These are phyloP conservation scores for Conus ventricosus DNA, from an alignment of 1,140 invertebrate species.

Conservation along the genomic window DNA sequence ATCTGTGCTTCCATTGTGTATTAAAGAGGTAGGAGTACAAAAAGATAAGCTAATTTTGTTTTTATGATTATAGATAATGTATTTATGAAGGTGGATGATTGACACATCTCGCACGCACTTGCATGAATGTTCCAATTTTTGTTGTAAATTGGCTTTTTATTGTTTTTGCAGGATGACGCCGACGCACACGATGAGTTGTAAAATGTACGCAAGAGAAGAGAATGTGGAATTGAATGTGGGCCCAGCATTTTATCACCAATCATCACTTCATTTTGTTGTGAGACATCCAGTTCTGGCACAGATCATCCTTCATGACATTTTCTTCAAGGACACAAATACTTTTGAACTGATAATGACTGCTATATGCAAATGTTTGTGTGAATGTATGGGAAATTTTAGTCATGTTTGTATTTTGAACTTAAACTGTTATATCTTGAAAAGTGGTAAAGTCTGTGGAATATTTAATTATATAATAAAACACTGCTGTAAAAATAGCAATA, in stretches of 20 bases:
- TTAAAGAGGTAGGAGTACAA: too few species aligned
- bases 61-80: too few species aligned
- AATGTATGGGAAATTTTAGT: background rate
- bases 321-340: background rate
- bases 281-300: background rate
- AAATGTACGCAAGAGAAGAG: background rate
- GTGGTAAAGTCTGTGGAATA: background rate
- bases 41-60: too few species aligned
- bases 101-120: too few species aligned
- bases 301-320: background rate
- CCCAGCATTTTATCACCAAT: background rate
- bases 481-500: background rate
- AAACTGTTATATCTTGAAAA: background rate
- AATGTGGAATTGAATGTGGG: background rate
- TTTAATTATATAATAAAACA: background rate
- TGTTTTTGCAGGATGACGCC: conserved; percentile 11
- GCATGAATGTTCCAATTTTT: background rate
- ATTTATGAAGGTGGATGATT: too few species aligned
- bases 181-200: conserved; percentile 16
- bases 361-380: background rate
- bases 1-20: too few species aligned
- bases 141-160: background rate
- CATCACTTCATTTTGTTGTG: background rate
- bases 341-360: background rate
- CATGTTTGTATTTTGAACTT: background rate